Conservation (phyloP, 2,888 invertebrate genomes). For the Molanna angustata region DNA sequence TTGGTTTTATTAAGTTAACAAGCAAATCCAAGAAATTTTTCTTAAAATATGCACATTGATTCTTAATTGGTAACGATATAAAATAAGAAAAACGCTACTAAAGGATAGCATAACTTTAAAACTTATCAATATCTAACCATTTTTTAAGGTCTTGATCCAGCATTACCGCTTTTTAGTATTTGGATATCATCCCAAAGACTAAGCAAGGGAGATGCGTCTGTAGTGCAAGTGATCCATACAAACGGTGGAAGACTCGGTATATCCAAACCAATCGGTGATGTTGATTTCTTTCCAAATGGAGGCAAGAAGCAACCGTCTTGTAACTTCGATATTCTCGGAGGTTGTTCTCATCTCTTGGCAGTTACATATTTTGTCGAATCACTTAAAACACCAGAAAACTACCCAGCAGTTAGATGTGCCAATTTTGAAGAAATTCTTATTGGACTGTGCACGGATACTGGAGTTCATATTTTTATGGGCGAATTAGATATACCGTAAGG, state of each 20-base stretch:
- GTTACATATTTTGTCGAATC: conserved; percentile 1
- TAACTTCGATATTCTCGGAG: conserved; percentile 40
- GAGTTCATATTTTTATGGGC: conserved; percentile 1
- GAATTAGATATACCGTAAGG: conserved; percentile 4
- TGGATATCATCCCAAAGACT: conserved; percentile 54
- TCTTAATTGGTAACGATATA: too few relatives aligned
- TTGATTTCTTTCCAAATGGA: conserved; percentile 63
- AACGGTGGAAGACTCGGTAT: conserved; percentile 60
- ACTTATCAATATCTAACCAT: too few relatives aligned
- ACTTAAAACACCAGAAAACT: neutral
- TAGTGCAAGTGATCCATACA: conserved; percentile 62
- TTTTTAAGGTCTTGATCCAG: conserved; percentile 57
- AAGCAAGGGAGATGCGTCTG: conserved; percentile 57
- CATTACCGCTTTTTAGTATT: conserved; percentile 54
- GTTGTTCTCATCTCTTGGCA: conserved; percentile 6
- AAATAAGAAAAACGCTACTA: too few relatives aligned
- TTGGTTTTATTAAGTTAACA: too few relatives aligned
- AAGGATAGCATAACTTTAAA: too few relatives aligned
- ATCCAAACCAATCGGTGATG: conserved; percentile 55
- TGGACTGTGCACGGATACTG: conserved; percentile 7
- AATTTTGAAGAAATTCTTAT: neutral
- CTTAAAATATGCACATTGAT: too few relatives aligned
- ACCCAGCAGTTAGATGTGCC: neutral
- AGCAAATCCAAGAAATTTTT: too few relatives aligned
- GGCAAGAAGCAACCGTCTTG: conserved; percentile 59